Percentiles rank a stretch among this genome's conserved stretches.
Evolutionary conservation across 2,797 vertebrate species (phyloP).

Genomic region (Premnoplex brunnescens): DNA sequence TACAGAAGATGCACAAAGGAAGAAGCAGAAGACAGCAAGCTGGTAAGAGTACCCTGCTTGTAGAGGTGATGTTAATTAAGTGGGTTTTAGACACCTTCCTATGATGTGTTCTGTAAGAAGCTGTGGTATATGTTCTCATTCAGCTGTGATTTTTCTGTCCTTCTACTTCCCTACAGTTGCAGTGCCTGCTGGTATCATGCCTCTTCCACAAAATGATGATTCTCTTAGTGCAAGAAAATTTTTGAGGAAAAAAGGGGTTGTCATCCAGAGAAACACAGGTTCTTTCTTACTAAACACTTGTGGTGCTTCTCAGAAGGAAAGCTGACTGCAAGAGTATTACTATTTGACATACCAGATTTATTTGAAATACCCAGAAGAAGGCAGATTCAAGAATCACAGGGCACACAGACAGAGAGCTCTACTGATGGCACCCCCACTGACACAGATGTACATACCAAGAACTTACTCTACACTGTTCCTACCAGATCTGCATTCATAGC

Average conservation of each 20-base stretch:
- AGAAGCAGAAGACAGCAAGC: not conserved
- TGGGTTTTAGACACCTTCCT: not conserved
- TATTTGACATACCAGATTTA: not conserved
- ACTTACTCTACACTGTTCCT: not conserved
- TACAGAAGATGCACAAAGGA: not conserved
- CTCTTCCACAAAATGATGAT: not conserved
- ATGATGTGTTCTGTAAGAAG: not conserved
- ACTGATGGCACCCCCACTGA: not conserved
- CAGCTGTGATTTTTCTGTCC: not conserved
- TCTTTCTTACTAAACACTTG: not conserved
- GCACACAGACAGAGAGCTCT: not conserved
- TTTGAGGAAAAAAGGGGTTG: not conserved
- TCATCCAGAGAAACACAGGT: not conserved
- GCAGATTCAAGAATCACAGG: not conserved
- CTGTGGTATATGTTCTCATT: not conserved
- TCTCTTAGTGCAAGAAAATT: not conserved
- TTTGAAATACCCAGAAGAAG: not conserved
- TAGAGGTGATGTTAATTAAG: not conserved
- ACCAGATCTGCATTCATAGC: not conserved
- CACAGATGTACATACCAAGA: not conserved
- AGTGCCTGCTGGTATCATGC: not conserved
- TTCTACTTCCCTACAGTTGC: not conserved
- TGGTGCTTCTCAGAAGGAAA: not conserved
- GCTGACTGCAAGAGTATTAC: not conserved
- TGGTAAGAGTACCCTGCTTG: not conserved